Conservation (phyloP, 2,888 invertebrate genomes). For the Thumatha senex region DNA sequence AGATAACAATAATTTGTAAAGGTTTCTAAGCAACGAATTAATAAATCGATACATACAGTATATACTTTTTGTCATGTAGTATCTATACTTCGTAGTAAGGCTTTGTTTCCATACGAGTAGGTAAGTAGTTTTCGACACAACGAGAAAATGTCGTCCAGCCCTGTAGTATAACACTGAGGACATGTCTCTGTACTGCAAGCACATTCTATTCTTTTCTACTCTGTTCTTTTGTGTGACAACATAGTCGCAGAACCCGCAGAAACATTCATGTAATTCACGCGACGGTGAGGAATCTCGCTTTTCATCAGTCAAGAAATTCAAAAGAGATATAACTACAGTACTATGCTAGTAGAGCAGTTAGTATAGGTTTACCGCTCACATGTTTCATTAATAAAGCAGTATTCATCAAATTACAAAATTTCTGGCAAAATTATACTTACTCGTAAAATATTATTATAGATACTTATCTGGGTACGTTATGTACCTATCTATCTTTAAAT, state of each 20-base stretch:
- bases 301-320: too few species aligned
- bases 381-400: conserved; percentile 28
- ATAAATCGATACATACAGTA: conserved; percentile 54
- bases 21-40: conserved; percentile 82
- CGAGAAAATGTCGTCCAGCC: conserved; percentile 1
- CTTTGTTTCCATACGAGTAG: conserved; percentile 13
- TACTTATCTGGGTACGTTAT: conserved; percentile 21
- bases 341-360: too few species aligned
- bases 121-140: conserved; percentile 25
- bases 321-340: too few species aligned
- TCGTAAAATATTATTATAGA: conserved; percentile 16
- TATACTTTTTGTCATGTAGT: conserved; percentile 36
- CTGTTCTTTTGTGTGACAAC: too few species aligned
- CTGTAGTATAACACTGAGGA: too few species aligned
- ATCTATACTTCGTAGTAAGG: conserved; percentile 14
- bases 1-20: conserved; percentile 65
- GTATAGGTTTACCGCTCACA: conserved; percentile 8
- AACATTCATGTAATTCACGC: too few species aligned
- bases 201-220: too few species aligned
- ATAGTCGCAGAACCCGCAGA: too few species aligned
- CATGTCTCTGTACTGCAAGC: background rate
- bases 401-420: conserved; percentile 30
- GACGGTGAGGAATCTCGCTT: too few species aligned
- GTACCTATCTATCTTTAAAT: conserved; percentile 34
- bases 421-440: conserved; percentile 19